Evolutionary conservation across 2,888 invertebrate species (phyloP).

Genomic region (Magallana nippona): DNA sequence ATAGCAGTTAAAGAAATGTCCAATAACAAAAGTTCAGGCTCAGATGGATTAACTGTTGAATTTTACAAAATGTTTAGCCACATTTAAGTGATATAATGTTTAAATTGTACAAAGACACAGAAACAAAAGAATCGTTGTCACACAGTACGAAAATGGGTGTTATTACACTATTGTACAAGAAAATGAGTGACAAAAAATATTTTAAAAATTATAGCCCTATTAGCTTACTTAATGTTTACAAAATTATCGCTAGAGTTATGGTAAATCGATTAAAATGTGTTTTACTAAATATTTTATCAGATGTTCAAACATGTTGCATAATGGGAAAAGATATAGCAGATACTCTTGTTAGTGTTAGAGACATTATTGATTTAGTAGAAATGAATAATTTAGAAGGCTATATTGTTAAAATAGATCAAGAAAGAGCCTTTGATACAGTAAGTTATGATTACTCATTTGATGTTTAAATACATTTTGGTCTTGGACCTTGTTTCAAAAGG

Average conservation of each 20-base stretch:
- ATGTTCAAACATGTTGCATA: conserved; percentile 41
- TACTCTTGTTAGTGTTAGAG: conserved; percentile 11
- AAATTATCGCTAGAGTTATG: conserved; percentile 34
- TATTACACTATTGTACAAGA: conserved; percentile 37
- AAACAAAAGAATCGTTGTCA: conserved; percentile 7
- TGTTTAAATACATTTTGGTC: conserved; percentile 38
- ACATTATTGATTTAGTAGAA: conserved; percentile 25
- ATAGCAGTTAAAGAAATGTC: conserved; percentile 31
- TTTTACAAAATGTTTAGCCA: conserved; percentile 39
- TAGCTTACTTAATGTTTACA: conserved; percentile 34
- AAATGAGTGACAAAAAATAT: conserved; percentile 26
- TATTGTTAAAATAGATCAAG: conserved; percentile 42
- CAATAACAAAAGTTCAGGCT: conserved; percentile 39
- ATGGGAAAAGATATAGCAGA: conserved; percentile 37
- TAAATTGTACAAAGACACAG: neutral
- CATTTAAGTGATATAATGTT: conserved; percentile 2
- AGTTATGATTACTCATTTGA: conserved; percentile 30
- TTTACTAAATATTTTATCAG: conserved; percentile 37
- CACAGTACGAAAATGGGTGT: conserved; percentile 34
- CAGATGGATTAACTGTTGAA: conserved; percentile 40
- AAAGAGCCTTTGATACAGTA: conserved; percentile 41
- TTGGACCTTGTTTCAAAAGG: conserved; percentile 30
- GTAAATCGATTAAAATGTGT: neutral
- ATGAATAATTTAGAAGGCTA: conserved; percentile 38
- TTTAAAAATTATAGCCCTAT: neutral